Evolutionary conservation across 2,888 invertebrate species (phyloP), one percentile per base, ranked within the genome.

Genomic region (Habroteleia sp.): DNA sequence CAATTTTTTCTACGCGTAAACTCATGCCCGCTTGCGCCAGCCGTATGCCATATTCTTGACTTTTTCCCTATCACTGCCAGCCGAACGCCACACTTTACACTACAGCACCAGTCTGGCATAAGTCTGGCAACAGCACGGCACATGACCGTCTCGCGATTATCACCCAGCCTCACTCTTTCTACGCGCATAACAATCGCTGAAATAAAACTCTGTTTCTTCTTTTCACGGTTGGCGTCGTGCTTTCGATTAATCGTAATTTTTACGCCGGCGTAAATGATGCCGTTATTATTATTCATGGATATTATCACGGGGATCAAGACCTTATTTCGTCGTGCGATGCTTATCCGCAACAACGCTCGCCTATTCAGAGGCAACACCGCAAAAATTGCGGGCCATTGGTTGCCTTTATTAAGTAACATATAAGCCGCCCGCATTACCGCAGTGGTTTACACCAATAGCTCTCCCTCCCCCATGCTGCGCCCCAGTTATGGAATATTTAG

Each of bases 371-470:
- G 33, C 48, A 41, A 23, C 33, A 58, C 39, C 41, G 46, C 69
- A 60, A 65, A 76, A 73, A 73, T 68, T 31, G 33, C 16, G 10
- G 25, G 48, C 33, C 71, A 66, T 80, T 77, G 73, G 58, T 52
- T 75, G 74, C 50, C 62, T 76, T 76, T 77, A 73, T 78, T 69
- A 72, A 75, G 77, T 76, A 78, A 79, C 73, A 69, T 79, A 77
- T 80, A 77, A 79, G 76, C 79, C 63, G 54, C 44, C 60, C 41
- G 66, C 65, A 78, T 80, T 78, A 79, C 74, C 46, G 62, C 72
- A 74, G 66, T 69, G 73, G 60, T 76, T 76, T 69, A 71, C 73
- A 69, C 73, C 63, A 76, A 76, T 65, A 48, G 69, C n/a, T n/a
- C n/a, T n/a, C n/a, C n/a, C n/a, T n/a, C n/a, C n/a, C 46, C 46